phyloP scores from a whole-genome alignment of 2,888 invertebrate species.

The Dolichomitus sp. region DNA sequence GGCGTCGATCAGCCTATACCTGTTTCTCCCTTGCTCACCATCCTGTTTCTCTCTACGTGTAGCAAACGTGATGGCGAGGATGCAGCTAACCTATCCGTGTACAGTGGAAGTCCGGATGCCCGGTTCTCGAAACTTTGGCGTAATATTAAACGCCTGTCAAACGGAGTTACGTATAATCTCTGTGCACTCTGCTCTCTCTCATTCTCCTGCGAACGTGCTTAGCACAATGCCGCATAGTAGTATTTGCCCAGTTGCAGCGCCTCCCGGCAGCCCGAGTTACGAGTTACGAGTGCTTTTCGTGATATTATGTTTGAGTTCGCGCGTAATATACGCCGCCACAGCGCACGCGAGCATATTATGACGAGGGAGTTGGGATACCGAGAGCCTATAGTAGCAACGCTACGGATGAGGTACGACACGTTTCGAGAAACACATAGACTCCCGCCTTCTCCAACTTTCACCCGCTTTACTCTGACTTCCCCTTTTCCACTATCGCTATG shows the following conservation, averaged over 20 bases:
- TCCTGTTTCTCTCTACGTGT: constrained; percentile 3
- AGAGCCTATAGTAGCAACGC: background rate
- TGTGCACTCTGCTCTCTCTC: constrained; percentile 21
- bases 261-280: background rate
- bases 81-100: constrained; percentile 14
- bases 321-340: constrained; percentile 79
- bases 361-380: background rate
- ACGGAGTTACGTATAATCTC: constrained; percentile 74
- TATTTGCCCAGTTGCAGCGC: constrained; percentile 20
- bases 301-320: constrained; percentile 85
- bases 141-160: constrained; percentile 83
- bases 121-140: constrained; percentile 76
- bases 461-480: background rate
- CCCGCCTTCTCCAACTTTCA: background rate
- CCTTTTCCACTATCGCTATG: too few relatives aligned
- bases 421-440: background rate
- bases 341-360: background rate
- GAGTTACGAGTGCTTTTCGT: constrained; percentile 83
- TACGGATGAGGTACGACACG: background rate
- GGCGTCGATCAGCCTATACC: background rate
- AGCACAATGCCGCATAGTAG: constrained; percentile 15
- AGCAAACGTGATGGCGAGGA: background rate
- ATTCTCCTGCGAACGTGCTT: constrained; percentile 4
- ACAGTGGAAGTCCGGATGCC: constrained; percentile 42
- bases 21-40: background rate